phyloP scores from a whole-genome alignment of 1,140 invertebrate genomes.

The Papilio xuthus region DNA sequence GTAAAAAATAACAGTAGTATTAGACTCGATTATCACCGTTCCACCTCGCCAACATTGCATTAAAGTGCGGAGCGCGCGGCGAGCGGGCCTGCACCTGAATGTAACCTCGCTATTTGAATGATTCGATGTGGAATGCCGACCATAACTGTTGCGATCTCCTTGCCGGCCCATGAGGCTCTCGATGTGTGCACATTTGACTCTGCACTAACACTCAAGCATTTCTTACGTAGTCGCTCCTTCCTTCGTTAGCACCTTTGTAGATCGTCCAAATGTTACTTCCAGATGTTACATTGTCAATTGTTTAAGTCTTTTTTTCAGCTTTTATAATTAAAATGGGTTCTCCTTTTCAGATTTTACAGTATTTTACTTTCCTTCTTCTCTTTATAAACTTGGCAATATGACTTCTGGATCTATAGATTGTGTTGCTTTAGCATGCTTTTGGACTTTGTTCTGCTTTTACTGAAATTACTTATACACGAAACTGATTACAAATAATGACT shows the following conservation, averaged over 20 bases:
- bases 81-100: conserved; percentile 63
- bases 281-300: conserved; percentile 63
- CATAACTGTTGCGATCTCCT: conserved; percentile 52
- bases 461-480: background rate
- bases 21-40: background rate
- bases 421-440: conserved; percentile 73
- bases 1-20: background rate
- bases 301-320: conserved; percentile 32
- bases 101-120: conserved; percentile 69
- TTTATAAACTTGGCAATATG: conserved; percentile 57
- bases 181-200: conserved; percentile 76
- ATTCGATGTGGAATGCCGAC: conserved; percentile 74
- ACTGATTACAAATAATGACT: background rate
- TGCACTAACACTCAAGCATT: conserved; percentile 69
- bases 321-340: background rate
- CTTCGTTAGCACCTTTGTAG: conserved; percentile 80
- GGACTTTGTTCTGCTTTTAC: conserved; percentile 63
- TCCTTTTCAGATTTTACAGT: conserved; percentile 33
- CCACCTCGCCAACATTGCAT: conserved; percentile 13
- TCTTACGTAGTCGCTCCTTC: conserved; percentile 76
- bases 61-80: conserved; percentile 72
- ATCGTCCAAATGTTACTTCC: conserved; percentile 74
- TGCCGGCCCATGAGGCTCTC: conserved; percentile 51
- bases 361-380: conserved; percentile 8
- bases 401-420: conserved; percentile 51